Conservation (phyloP, 2,797 vertebrate species). For the Pipistrellus nathusii region DNA sequence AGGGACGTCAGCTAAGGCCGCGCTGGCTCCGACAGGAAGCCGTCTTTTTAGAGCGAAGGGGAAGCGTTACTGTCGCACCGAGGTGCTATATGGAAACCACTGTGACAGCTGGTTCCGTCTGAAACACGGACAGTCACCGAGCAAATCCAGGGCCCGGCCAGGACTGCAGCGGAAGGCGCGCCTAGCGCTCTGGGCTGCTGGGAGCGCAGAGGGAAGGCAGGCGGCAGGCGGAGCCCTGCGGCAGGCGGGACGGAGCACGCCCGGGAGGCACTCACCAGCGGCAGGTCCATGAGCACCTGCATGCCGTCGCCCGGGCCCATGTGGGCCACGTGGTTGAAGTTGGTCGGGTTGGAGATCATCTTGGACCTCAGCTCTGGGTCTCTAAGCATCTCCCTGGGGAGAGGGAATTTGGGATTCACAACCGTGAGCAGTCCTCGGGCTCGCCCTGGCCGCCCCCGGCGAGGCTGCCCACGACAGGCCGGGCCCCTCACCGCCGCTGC, state of each 20-base stretch:
- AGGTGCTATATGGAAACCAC: fast-evolving
- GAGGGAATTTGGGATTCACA: neutral
- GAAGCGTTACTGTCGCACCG: fast-evolving
- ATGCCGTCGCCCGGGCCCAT: constrained; percentile 99
- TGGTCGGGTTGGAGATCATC: constrained; percentile 98
- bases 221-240: neutral
- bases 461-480: too few species aligned
- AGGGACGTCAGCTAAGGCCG: fast-evolving
- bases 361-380: constrained; percentile 96
- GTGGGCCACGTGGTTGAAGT: constrained; percentile 99
- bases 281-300: constrained; percentile 99
- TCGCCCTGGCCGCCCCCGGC: fast-evolving
- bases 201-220: neutral
- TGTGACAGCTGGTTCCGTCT: fast-evolving
- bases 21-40: neutral
- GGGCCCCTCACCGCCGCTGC: constrained; percentile 86
- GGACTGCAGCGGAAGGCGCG: too few species aligned
- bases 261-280: constrained; percentile 91
- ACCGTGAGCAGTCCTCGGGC: fast-evolving
- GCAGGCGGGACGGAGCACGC: neutral
- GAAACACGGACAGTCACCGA: fast-evolving
- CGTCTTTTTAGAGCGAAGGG: neutral
- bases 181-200: neutral
- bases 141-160: fast-evolving
- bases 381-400: constrained; percentile 95